Conservation (phyloP, 35 echinoderm and acorn worm species). For the Acanthaster planci region DNA sequence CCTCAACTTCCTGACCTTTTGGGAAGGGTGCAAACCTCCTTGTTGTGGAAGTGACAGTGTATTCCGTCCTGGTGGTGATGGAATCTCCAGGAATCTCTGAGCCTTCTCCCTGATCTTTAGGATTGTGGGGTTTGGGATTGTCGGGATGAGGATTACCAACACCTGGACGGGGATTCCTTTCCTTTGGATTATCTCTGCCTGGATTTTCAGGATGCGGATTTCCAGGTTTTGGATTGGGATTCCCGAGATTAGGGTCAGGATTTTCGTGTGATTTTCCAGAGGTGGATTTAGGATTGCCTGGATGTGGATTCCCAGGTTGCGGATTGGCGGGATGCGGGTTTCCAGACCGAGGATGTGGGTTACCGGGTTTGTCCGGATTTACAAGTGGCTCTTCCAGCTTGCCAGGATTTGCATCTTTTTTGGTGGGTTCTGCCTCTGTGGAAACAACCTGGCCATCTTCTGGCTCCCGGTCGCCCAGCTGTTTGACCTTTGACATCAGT, state of each 20-base stretch:
- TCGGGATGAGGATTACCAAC: neutral
- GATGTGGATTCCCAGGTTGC: neutral
- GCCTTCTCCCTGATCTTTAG: neutral
- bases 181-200: neutral
- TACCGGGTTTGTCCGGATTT: neutral
- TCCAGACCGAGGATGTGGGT: neutral
- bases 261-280: neutral
- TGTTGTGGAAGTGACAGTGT: neutral
- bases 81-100: neutral
- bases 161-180: neutral
- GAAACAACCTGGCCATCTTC: neutral
- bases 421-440: neutral
- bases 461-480: neutral
- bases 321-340: neutral
- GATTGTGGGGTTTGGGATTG: neutral
- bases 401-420: conserved; percentile 13
- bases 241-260: neutral
- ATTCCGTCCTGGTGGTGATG: neutral
- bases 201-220: neutral
- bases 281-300: neutral
- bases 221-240: conserved; percentile 1
- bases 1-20: neutral
- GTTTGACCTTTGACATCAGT: neutral
- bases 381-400: neutral
- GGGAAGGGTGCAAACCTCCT: neutral